A percentile compares a stretch with the other conserved stretches of the same genome.
Conservation (phyloP, 2,797 vertebrate genomes). For the Pseudotriccus pelzelni region DNA sequence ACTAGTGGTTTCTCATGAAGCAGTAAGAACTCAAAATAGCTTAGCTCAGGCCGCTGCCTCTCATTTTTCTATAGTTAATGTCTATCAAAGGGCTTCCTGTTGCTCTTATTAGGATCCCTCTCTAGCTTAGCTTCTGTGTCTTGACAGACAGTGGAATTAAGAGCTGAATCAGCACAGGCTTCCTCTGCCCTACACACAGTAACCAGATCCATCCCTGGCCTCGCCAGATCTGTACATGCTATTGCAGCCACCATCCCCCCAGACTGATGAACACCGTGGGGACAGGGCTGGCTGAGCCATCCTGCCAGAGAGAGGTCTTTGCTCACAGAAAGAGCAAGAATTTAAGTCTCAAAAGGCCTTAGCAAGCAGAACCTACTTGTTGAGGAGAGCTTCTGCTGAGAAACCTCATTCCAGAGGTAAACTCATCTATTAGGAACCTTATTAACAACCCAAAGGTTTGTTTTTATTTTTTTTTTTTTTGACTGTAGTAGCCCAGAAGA, state of each 20-base stretch:
- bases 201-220: background rate
- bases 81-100: background rate
- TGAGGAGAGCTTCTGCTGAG: background rate
- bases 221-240: background rate
- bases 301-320: background rate
- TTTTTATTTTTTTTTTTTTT: background rate
- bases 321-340: background rate
- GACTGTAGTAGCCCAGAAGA: background rate
- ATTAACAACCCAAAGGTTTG: background rate
- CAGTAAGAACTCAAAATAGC: conserved; percentile 32
- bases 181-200: background rate
- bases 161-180: background rate
- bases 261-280: accelerated
- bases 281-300: background rate
- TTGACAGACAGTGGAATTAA: background rate
- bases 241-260: background rate
- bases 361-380: background rate
- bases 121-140: background rate
- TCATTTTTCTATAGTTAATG: background rate
- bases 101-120: background rate
- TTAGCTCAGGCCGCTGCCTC: background rate
- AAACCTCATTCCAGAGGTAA: background rate
- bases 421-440: background rate
- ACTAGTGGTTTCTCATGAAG: conserved; percentile 24
- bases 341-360: background rate